Base-by-base conservation (phyloP, 1,140 invertebrate genomes). In the Neodiprion fabricii region DNA sequence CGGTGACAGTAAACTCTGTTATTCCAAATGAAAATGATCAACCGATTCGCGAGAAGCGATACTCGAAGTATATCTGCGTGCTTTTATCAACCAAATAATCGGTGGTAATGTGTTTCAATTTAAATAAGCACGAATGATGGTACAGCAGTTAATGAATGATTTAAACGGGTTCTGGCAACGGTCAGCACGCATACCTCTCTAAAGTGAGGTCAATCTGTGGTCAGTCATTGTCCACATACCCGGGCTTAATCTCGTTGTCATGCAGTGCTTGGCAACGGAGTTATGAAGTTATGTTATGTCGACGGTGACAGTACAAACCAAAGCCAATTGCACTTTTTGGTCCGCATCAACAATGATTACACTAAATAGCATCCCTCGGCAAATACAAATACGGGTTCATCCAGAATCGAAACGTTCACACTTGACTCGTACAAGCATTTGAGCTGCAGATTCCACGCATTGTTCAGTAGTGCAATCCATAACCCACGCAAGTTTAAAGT, bases 151-250 rank as follows among this genome's bases (percentile, higher is more conserved):
- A 76, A 80, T 80, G 79, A 78, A 76, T 80, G 78, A 80, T 79
- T 74, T 72, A 48, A 74, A 79, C 72, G 72, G 75, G 77, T 72
- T 71, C 61, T 50, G 14, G 23, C 48, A 72, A 21, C 69, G 53
- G 53, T 66, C 47, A 49, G 71, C 76, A 78, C 78, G 79, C 80
- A 81, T 81, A 81, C 80, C 76, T 81, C 78, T 78, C 78, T 81
- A 81, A 81, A 81, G 80, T 81, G 80, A 81, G 80, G 80, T 81
- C 77, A 81, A 81, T 81, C 78, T 76, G 79, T 75, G 80, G 80
- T 81, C 80, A 81, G 74, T 76, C 71, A 75, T 65, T 78, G 75
- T 69, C 40, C 67, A 23, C 67, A 21, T 14, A 12, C 11, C 14
- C 67, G 12, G 21, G 11, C 53, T 12, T 12, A 47, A 69, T 79